A percentile compares a stretch with the other conserved stretches of the same genome.
Evolutionary conservation across 2,113 vertebrate genomes (phyloP).

Genomic region (Forbesichthys papilliferus): DNA sequence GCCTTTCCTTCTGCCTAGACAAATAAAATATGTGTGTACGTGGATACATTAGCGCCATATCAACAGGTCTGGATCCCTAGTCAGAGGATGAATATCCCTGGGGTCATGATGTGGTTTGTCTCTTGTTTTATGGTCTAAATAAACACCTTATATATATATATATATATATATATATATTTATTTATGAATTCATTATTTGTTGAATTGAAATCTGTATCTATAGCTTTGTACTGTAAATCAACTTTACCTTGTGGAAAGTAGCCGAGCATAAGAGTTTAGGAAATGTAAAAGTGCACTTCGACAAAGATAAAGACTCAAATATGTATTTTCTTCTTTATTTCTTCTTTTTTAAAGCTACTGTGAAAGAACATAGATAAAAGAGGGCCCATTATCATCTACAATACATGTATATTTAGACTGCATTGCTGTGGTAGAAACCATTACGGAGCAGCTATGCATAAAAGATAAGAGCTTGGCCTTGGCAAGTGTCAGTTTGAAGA

Average conservation of each 20-base stretch:
- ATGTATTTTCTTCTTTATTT: neutral
- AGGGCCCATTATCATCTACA: neutral
- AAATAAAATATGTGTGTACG: neutral
- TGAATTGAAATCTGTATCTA: no score
- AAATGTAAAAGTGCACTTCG: slow-evolving; percentile 14
- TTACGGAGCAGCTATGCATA: neutral
- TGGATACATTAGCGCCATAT: slow-evolving; percentile 7
- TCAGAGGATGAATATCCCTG: neutral
- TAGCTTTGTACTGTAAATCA: no score
- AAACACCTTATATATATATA: no score
- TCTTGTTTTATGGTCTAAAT: neutral
- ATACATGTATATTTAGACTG: neutral
- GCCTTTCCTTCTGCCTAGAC: no score
- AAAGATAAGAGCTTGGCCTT: slow-evolving; percentile 24
- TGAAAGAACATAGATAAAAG: neutral
- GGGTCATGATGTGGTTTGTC: neutral
- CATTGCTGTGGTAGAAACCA: neutral
- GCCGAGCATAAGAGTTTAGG: neutral
- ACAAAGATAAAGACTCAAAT: slow-evolving; percentile 10
- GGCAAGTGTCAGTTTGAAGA: neutral
- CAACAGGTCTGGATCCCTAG: slow-evolving; percentile 47
- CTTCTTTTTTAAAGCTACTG: neutral
- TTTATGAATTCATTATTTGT: no score
- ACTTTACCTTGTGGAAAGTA: neutral
- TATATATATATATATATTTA: no score